Evolutionary conservation across 2,113 vertebrate species (phyloP).

Genomic region (Gulo gulo): DNA sequence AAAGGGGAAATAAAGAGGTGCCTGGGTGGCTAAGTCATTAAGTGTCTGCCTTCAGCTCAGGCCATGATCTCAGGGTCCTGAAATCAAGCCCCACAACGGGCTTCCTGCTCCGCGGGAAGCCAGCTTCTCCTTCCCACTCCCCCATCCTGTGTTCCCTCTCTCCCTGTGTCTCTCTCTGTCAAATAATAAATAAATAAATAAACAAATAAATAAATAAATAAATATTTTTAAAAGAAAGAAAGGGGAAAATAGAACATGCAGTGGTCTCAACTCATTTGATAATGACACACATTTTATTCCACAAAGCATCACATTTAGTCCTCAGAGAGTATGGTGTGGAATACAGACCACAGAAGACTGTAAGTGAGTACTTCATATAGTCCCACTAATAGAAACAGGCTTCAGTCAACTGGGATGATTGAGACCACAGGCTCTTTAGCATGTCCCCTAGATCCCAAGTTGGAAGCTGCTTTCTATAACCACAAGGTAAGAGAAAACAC

Average conservation of each 20-base stretch:
- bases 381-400: not conserved
- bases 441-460: not conserved
- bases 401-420: not conserved
- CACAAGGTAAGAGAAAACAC: not conserved
- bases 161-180: too few relatives aligned
- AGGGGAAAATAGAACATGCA: not conserved
- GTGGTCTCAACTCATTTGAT: not conserved
- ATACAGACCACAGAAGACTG: not conserved
- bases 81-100: too few relatives aligned
- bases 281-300: not conserved
- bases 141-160: too few relatives aligned
- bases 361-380: not conserved
- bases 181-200: too few relatives aligned
- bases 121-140: too few relatives aligned
- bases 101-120: too few relatives aligned
- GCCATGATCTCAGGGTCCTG: too few relatives aligned
- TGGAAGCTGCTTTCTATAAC: not conserved
- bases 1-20: not conserved
- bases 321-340: not conserved
- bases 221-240: not conserved
- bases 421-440: not conserved
- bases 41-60: too few relatives aligned
- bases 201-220: too few relatives aligned
- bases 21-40: too few relatives aligned
- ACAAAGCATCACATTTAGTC: not conserved